Base-by-base conservation (phyloP, 2,888 invertebrate genomes). In the Abrostola tripartita region DNA sequence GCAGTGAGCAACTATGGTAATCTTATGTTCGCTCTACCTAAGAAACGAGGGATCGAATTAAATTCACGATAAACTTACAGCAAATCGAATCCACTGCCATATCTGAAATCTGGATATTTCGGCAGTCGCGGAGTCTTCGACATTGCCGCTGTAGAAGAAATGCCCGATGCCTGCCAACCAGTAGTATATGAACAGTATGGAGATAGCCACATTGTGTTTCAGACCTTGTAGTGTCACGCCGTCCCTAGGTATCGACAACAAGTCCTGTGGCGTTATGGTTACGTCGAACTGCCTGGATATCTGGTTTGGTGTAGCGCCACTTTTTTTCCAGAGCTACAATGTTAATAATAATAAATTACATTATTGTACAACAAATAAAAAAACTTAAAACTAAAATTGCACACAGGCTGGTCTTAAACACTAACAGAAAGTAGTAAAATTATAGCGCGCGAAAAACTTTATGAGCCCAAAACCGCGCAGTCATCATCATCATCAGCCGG, bases 71-170 rank as follows among this genome's bases (percentile, higher is more conserved):
- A 56, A 35, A 85, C 90, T 88, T 82, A 96, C 96, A 78, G 93
- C 87, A 83, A 96, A 96, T 63, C 95, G 90, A 64, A 96, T 95
- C 96, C 97, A 97, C 85, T 97, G 97, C 97, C 97, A 97, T 61
- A 97, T 94, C 88, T 97, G 97, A 37, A 95, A 95, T 57, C 97
- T 92, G 0, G 96, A 96, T 82, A 97, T 97, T 88, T 97, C 97
- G 1, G 97, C 97, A 0, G 97, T 97, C 5, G 97, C 97, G 0
- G 97, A 97, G 84, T 97, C 97, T 84, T 97, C 97, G 37, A 97
- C 95, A 36, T 95, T 94, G 10, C 96, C 96, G 68, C 95, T 95
- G 67, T 96, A 95, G 78, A 95, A 95, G 86, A 96, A 97, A 81
- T 96, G 96, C 0, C 97, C 97, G 37, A 93, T 92, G 0, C 96